Base-by-base conservation (phyloP, 2,797 vertebrate genomes). In the Thalassophryne amazonica region DNA sequence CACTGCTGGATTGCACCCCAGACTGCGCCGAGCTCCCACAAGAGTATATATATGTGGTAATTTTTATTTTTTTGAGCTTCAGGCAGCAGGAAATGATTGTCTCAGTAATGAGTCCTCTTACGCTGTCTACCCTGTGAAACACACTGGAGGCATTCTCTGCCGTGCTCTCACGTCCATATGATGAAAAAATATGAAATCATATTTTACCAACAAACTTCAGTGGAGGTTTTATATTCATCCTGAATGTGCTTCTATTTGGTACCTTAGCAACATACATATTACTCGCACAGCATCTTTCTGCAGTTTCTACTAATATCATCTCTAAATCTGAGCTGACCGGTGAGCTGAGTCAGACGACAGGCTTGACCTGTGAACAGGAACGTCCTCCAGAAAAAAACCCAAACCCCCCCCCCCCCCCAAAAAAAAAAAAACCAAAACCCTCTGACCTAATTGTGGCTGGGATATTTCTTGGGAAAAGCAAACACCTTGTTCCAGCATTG, bases 391-490 rank as follows among this genome's bases (percentile, higher is more conserved):
- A n/a, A n/a, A n/a, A n/a, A n/a, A n/a, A n/a, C n/a, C 39, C 18
- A 22, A 60, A 50, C 1, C n/a, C n/a, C n/a, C n/a, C n/a, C n/a
- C n/a, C n/a, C 47, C 41, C 52, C 58, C 6, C 21, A 55, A n/a
- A n/a, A n/a, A n/a, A n/a, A n/a, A n/a, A n/a, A 39, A 18, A 22
- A 60, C 50, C 1, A 40, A 51, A 64, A 63, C 71, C 65, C 60
- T 28, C 2, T 68, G 71, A 80, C 76, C 77, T 50, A 24, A 45
- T 57, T 32, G 37, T 12, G 64, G 35, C 47, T 20, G 12, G 41
- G 57, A 69, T 76, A 57, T 9, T 13, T 73, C 57, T 54, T 88
- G 86, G 84, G 87, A 86, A 89, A 87, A 75, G 69, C 80, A 89
- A 88, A 88, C 81, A 43, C 31, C 23, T 31, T 23, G 31, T 7